phyloP scores from a whole-genome alignment of 1,140 invertebrate species.

The Muscidifurax raptorellus region DNA sequence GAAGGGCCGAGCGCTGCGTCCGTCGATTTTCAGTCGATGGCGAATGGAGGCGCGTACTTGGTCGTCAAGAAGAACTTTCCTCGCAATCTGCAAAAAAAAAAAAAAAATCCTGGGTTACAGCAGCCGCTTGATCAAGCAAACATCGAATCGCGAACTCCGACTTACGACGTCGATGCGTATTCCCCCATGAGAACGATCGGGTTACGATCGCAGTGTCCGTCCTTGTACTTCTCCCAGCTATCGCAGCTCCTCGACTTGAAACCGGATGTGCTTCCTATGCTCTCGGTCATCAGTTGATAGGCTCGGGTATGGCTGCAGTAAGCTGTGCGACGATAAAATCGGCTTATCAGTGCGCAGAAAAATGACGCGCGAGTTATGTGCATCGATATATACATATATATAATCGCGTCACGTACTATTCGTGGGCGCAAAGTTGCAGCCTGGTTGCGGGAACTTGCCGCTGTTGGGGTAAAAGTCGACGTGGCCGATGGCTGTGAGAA shows the following conservation, averaged over 20 bases:
- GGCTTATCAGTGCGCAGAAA: neutral
- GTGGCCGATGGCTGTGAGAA: conserved; percentile 69
- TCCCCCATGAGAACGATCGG: conserved; percentile 67
- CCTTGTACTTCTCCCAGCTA: conserved; percentile 66
- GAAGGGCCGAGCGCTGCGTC: neutral
- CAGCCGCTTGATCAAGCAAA: no score
- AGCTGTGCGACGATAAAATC: conserved; percentile 58
- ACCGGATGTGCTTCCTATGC: conserved; percentile 67
- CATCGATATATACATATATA: no score
- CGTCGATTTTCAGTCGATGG: conserved; percentile 54
- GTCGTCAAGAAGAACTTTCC: conserved; percentile 65
- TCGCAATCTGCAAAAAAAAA: conserved; percentile 58
- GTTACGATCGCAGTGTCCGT: conserved; percentile 62
- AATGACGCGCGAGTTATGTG: neutral
- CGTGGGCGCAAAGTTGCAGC: conserved; percentile 64
- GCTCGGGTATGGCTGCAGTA: conserved; percentile 75
- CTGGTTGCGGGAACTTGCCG: conserved; percentile 71
- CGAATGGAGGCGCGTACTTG: conserved; percentile 63
- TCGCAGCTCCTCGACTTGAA: conserved; percentile 67
- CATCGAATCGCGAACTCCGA: no score
- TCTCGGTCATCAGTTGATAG: conserved; percentile 75
- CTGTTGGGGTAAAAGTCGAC: conserved; percentile 76
- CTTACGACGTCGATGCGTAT: conserved; percentile 67
- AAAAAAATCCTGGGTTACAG: no score
- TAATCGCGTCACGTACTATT: conserved; percentile 56